Evolutionary conservation across 2,797 vertebrate genomes (phyloP), one percentile per base, ranked within the genome.

Genomic region (Aplochiton taeniatus): DNA sequence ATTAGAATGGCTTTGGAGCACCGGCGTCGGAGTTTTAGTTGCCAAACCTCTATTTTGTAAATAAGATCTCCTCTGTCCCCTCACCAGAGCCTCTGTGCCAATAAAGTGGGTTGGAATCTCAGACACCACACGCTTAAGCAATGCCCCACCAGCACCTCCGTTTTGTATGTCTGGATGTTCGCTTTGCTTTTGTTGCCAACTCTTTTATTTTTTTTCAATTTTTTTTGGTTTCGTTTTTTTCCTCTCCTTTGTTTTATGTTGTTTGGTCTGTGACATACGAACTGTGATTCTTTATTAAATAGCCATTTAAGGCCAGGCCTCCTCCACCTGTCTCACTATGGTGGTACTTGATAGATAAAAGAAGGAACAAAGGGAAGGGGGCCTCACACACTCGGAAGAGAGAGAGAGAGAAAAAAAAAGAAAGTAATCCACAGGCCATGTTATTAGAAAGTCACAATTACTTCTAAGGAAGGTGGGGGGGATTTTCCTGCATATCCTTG

Each of bases 21-120:
- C 83, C 72, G 65, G 51, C 58, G 70, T 69, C 16, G 51, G 83
- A 79, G 80, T 80, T 55, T 49, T 70, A 70, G 80, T 85, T 87
- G 84, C 87, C 86, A 90, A 90, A 91, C 88, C 76, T 83, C 74
- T 88, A 87, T 87, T 89, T 89, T 90, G 87, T 89, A 87, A 89
- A 90, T 90, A 89, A 85, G 77, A 89, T 83, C 69, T 47, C 76
- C 77, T 83, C 77, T 14, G 56, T 61, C 63, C 77, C 74, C 58
- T 42, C 58, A 71, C 76, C 82, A 55, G 82, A 86, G 87, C 85
- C 81, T 88, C 72, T 75, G 85, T 89, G 89, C 87, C 88, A 89
- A 84, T 79, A 53, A 65, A 79, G 78, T 81, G 80, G 76, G 76
- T 75, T 84, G 82, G 80, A 79, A 54, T 89, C 85, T 79, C 69